Base-by-base conservation (phyloP, 2,797 vertebrate genomes). In the Champsocephalus esox region DNA sequence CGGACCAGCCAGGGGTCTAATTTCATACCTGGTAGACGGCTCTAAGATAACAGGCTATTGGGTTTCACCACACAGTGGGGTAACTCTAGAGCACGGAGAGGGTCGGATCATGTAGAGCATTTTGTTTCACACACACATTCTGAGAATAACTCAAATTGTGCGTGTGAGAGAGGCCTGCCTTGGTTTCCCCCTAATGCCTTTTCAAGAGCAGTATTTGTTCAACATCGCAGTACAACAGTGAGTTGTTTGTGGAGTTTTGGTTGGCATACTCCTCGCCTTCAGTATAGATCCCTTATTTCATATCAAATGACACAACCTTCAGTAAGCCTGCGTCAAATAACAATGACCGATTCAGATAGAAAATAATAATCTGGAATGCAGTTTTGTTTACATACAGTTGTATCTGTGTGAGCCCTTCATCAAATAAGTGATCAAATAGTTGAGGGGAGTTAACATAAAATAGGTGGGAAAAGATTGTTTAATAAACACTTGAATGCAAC, bases 41-140 rank as follows among this genome's bases (percentile, higher is more conserved):
- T 88, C 88, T 84, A 85, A 93, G 93, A 95, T 93, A 94, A 92
- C 90, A 93, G 92, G 88, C 92, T 94, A 93, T 95, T 88, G 85
- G 88, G 93, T 95, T 95, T 92, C 94, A 78, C 86, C 85, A 82
- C 90, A 93, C 92, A 94, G 92, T 87, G 76, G 84, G 89, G 94
- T 92, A 94, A 95, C 92, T 92, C 82, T 86, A 94, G 93, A 94
- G 89, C 84, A 70, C 88, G 43, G 74, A 89, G 89, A 94, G 90
- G 92, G 83, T 85, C 73, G 87, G 87, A 91, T 88, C 86, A 77
- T 89, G 87, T 91, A 75, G 82, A 91, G 93, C 90, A 51, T 92
- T 94, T 93, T 89, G 91, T 94, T 93, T 93, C 92, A 92, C 91
- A 88, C 92, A 90, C 90, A 88, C 92, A 88, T 92, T 92, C 88